Evolutionary conservation across 2,113 vertebrate genomes (phyloP).

Genomic region (Petroica traversi): DNA sequence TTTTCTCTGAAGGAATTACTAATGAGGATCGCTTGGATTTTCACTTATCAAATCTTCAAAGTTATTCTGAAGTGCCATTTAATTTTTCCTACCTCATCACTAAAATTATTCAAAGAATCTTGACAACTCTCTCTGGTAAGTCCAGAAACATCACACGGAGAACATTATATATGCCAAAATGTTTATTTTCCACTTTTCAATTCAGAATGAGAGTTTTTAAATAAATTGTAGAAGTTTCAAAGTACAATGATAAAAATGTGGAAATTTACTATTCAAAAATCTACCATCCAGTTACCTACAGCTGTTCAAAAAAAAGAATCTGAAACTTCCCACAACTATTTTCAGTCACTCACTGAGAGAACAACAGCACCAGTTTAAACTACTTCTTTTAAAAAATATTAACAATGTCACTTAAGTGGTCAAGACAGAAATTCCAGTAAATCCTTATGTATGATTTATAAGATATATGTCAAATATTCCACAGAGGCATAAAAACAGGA

Average conservation of each 20-base stretch:
- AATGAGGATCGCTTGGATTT: not conserved
- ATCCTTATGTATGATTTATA: not conserved
- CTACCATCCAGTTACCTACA: not conserved
- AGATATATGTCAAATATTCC: not conserved
- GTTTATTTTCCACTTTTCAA: not conserved
- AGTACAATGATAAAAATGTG: not conserved
- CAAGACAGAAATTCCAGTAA: constrained; percentile 20
- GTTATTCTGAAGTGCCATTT: not conserved
- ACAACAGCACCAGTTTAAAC: not conserved
- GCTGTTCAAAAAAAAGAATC: not conserved
- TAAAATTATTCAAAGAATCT: not conserved
- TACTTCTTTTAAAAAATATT: not conserved
- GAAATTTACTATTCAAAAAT: not conserved
- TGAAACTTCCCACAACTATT: not conserved
- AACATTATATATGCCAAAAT: not conserved
- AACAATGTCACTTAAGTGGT: not conserved
- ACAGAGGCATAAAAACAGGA: not conserved
- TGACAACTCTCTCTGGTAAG: not conserved
- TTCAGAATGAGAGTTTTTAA: not conserved
- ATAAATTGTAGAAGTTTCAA: not conserved
- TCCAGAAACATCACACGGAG: not conserved
- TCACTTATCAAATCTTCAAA: not conserved
- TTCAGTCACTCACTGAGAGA: not conserved
- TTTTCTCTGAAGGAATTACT: not conserved
- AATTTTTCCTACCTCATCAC: not conserved